Conservation (phyloP, 2,113 vertebrate species). For the Natator depressus region DNA sequence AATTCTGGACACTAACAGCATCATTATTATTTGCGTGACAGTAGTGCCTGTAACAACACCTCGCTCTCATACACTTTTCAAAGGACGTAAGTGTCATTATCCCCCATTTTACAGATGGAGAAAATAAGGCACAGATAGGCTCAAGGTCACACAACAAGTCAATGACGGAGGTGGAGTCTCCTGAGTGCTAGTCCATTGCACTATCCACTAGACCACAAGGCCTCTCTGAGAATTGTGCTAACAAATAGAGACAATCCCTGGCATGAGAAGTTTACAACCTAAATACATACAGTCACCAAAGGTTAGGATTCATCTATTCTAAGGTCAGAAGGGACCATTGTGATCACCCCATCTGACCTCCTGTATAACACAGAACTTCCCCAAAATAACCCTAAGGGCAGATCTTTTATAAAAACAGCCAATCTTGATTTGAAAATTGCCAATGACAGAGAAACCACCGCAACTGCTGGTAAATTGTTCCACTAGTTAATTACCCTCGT, state of each 20-base stretch:
- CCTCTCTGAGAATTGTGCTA: neutral
- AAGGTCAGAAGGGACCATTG: neutral
- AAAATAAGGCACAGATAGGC: neutral
- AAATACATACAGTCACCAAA: neutral
- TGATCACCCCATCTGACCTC: neutral
- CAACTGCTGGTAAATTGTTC: neutral
- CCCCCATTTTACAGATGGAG: neutral
- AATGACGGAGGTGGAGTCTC: neutral
- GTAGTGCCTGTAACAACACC: neutral
- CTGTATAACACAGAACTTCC: neutral
- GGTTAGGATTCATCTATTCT: neutral
- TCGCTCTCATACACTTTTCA: rapidly evolving
- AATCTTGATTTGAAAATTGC: neutral
- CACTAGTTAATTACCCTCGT: neutral
- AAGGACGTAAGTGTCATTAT: neutral
- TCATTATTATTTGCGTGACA: neutral
- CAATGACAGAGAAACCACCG: neutral
- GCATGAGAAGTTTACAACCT: neutral
- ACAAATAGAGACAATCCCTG: neutral
- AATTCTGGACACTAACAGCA: neutral
- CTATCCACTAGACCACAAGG: too few species aligned
- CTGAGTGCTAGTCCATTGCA: too few species aligned
- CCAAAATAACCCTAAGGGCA: neutral
- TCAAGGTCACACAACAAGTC: neutral
- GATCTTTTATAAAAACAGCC: neutral